These are phyloP conservation scores for Tachystola acroxantha DNA, from an alignment of 2,888 invertebrate genomes.

Conservation along the genomic window DNA sequence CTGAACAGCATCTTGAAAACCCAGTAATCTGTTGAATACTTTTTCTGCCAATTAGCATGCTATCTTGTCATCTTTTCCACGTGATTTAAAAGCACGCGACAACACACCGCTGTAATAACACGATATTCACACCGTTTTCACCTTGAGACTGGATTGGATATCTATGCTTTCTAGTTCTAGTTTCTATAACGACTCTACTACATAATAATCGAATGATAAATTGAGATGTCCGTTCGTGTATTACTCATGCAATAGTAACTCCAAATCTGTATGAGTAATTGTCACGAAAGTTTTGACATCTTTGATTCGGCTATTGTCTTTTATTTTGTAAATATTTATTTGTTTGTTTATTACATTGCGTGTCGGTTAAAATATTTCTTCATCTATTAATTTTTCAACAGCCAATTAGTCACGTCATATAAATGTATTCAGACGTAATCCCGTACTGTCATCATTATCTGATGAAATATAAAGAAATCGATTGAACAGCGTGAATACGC, in stretches of 20 bases:
- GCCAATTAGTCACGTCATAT: slow-evolving; percentile 23
- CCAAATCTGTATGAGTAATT: slow-evolving; percentile 1
- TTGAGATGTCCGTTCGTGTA: not conserved
- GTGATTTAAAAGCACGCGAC: slow-evolving; percentile 43
- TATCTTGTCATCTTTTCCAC: slow-evolving; percentile 16
- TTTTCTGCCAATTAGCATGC: slow-evolving; percentile 23
- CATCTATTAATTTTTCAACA: too few relatives aligned
- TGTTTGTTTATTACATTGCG: slow-evolving; percentile 3
- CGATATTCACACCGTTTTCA: slow-evolving; percentile 49
- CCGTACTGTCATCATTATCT: slow-evolving; percentile 39
- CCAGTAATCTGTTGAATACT: slow-evolving; percentile 7
- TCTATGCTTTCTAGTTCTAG: slow-evolving; percentile 43
- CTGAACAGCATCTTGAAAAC: not conserved
- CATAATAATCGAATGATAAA: slow-evolving; percentile 1
- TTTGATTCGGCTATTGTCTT: slow-evolving; percentile 2
- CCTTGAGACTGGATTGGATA: slow-evolving; percentile 44
- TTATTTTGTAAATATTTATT: slow-evolving; percentile 6
- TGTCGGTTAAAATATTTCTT: not conserved
- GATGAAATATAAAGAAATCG: slow-evolving; percentile 41
- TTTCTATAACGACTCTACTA: slow-evolving; percentile 11
- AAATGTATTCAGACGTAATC: slow-evolving; percentile 27
- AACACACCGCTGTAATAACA: slow-evolving; percentile 27
- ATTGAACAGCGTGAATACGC: slow-evolving; percentile 50
- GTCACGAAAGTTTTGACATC: slow-evolving; percentile 2
- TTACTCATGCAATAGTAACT: slow-evolving; percentile 2